Evolutionary conservation across 2,797 vertebrate species (phyloP).

Genomic region (Anguilla obscura): DNA sequence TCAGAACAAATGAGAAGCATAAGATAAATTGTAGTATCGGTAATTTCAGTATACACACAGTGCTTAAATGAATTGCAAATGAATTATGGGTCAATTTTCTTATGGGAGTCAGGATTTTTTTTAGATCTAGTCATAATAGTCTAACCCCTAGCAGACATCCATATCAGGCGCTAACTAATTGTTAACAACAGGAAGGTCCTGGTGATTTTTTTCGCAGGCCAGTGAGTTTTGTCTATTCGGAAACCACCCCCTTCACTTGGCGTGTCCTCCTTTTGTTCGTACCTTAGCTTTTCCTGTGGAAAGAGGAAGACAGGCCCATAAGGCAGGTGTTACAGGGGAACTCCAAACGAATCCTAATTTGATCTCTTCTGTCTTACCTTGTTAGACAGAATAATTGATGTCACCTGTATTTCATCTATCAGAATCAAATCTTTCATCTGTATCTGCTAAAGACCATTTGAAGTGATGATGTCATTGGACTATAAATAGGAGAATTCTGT

Average conservation of each 20-base stretch:
- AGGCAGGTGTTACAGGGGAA: neutral
- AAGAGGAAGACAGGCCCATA: neutral
- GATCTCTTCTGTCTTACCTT: neutral
- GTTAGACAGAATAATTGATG: neutral
- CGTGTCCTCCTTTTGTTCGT: neutral
- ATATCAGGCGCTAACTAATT: neutral
- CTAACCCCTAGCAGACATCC: neutral
- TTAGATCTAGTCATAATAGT: neutral
- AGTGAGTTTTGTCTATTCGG: neutral
- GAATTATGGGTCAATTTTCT: neutral
- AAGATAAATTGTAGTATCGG: neutral
- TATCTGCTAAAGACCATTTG: neutral
- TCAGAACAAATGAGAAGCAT: neutral
- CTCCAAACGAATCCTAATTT: neutral
- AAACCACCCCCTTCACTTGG: neutral
- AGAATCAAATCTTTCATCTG: neutral
- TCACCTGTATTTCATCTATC: neutral
- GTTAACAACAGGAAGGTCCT: neutral
- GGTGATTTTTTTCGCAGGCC: neutral
- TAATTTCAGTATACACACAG: neutral
- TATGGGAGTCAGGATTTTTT: neutral
- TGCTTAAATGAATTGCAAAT: neutral
- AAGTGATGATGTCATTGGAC: neutral
- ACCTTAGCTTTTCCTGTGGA: neutral
- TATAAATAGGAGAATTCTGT: neutral